Evolutionary conservation across 2,888 invertebrate genomes (phyloP), one percentile per base, ranked within the genome.

Genomic region (Ceramica pisi): DNA sequence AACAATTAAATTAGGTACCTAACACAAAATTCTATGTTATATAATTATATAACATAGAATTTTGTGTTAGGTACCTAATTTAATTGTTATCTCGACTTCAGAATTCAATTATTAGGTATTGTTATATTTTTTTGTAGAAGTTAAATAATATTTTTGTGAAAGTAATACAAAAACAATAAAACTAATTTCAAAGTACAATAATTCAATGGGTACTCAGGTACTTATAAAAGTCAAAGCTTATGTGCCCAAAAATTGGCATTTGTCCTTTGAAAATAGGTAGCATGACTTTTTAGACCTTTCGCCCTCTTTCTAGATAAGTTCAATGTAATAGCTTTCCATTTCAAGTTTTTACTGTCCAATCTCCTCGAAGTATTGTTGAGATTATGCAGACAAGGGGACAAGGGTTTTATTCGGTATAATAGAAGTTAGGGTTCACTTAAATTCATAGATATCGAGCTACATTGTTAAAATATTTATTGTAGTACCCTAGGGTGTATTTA

Each of bases 261-360:
- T 56, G 65, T 56, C 67, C 70, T 72, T 31, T 55, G 6, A 67
- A 71, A 38, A 48, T 64, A 48, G 62, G 53, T 55, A 61, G 23
- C 50, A 56, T 63, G 84, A 83, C 86, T 76, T 84, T 70, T 75
- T 57, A 63, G 64, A 53, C 55, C 66, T 65, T 71, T 71, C 46
- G 57, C 69, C 82, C 78, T 63, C 66, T 81, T 66, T 77, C 23
- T 51, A 78, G 72, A 81, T 65, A 84, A 78, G 69, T 78, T 81
- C 71, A 70, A 68, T 59, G 68, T 75, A 73, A 84, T 72, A 44
- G 72, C 55, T 84, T 83, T 86, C 75, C 66, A 83, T 81, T 83
- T 55, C 69, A 73, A 86, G 78, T 84, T 83, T 83, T 84, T 84
- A 83, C 78, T 77, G 74, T 78, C 71, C 78, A 75, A 81, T 83